Evolutionary conservation across 1,140 invertebrate species (phyloP).

Genomic region (Trachelipus rathkii): DNA sequence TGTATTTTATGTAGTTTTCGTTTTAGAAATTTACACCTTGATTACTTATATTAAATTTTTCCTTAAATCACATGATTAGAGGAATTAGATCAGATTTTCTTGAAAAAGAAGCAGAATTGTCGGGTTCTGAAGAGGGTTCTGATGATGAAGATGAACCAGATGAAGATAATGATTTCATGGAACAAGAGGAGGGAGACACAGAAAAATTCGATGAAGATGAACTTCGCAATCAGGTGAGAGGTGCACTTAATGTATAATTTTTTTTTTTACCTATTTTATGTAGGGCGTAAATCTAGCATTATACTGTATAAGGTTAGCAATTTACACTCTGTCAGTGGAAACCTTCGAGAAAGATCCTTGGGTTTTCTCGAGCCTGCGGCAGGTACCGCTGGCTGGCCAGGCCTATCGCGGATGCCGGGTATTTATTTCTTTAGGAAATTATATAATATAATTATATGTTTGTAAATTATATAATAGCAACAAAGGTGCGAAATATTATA

Average conservation of each 20-base stretch:
- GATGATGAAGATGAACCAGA: conserved; percentile 52
- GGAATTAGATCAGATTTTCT: conserved; percentile 61
- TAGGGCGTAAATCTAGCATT: neutral
- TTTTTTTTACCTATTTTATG: neutral
- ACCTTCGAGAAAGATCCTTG: too few relatives aligned
- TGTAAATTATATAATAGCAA: too few relatives aligned
- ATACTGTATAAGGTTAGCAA: neutral
- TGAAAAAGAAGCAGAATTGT: conserved; percentile 79
- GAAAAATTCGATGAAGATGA: conserved; percentile 56
- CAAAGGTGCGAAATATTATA: too few relatives aligned
- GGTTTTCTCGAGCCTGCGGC: too few relatives aligned
- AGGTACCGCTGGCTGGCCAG: too few relatives aligned
- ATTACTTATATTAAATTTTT: too few relatives aligned
- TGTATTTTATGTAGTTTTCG: too few relatives aligned
- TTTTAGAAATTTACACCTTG: too few relatives aligned
- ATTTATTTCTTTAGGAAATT: too few relatives aligned
- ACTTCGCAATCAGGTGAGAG: conserved; percentile 52
- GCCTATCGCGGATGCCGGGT: too few relatives aligned
- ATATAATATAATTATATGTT: too few relatives aligned
- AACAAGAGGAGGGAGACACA: conserved; percentile 60
- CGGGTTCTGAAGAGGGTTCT: conserved; percentile 73
- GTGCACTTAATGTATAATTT: neutral
- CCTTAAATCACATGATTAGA: conserved; percentile 22
- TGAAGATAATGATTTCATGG: conserved; percentile 55
- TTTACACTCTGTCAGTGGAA: neutral